Evolutionary conservation across 30 jellyfish, hydroid and myxozoan species (phyloP), one percentile per base, ranked within the genome.

Genomic region (Cassiopea andromeda): DNA sequence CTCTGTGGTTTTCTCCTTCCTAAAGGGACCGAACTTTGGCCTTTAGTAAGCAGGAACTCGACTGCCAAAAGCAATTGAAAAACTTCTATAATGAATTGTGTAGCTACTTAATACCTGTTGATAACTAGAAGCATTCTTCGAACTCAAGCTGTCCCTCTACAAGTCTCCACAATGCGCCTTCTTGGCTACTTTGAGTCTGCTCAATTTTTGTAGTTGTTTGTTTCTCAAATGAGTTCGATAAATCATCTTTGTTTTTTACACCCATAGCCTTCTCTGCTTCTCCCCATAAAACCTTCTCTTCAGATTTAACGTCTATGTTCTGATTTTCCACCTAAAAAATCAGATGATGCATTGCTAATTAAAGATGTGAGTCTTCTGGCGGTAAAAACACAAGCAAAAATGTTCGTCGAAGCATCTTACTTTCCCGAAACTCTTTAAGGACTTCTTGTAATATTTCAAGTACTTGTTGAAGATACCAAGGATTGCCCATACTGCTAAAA

Each of bases 61-160:
- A 14, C 54, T 70, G 79, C 54, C 79, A 43, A 69, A 81, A 81
- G 72, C 70, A 27, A 19, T 81, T 60, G 80, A 27, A 81, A 48
- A 67, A 18, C 71, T 1, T 74, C 83, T 71, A 66, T 1, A 61
- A 48, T n/a, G 82, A 58, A 75, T 66, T 60, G 68, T 1, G 60
- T 44, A 46, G 54, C 85, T 71, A 70, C 67, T 60, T 44, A 38
- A 57, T 77, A 70, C 90, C 90, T 87, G 16, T 16, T 54, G 7
- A 48, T n/a, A 27, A 70, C 75, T 76, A 91, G 86, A 85, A 92
- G 83, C 97, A 92, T 80, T 92, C 97, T 45, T 85, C 93, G 4
- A 92, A 81, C 76, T 92, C 97, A 14, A 92, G 84, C 46, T 78
- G 93, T 7, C 95, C 95, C 64, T 92, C 97, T 10, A 84, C 95